Evolutionary conservation across 2,797 vertebrate genomes (phyloP).

Genomic region (Lutra lutra): DNA sequence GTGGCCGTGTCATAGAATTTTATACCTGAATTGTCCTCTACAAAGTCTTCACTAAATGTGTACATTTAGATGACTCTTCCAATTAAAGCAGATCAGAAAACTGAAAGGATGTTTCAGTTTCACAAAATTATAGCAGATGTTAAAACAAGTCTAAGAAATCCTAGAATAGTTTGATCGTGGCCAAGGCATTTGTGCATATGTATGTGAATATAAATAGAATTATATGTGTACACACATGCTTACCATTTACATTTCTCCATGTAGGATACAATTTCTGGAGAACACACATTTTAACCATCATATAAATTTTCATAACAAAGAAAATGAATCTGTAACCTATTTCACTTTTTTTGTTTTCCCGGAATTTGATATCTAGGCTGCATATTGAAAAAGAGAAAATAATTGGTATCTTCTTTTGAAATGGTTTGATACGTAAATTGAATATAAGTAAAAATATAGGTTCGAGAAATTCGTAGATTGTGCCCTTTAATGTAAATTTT

Average conservation of each 20-base stretch:
- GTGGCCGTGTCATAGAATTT: background rate
- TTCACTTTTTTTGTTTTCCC: background rate
- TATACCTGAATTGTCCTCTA: background rate
- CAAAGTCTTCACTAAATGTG: background rate
- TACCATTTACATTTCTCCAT: background rate
- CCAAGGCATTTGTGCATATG: background rate
- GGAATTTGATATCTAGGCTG: background rate
- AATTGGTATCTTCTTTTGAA: background rate
- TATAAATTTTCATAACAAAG: background rate
- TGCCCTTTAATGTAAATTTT: background rate
- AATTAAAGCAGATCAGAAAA: background rate
- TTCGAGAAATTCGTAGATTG: background rate
- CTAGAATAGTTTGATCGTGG: background rate
- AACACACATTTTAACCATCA: background rate
- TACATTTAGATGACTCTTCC: background rate
- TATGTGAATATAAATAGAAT: background rate
- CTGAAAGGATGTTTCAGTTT: background rate
- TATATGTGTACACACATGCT: background rate
- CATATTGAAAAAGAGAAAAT: background rate
- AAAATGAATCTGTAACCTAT: background rate
- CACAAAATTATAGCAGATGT: background rate
- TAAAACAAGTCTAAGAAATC: slow-evolving; percentile 14
- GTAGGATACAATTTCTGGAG: background rate
- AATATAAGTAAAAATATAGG: background rate
- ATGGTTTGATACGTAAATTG: background rate